These are phyloP conservation scores for Pteronura brasiliensis DNA, from an alignment of 2,113 vertebrate species.

Conservation along the genomic window DNA sequence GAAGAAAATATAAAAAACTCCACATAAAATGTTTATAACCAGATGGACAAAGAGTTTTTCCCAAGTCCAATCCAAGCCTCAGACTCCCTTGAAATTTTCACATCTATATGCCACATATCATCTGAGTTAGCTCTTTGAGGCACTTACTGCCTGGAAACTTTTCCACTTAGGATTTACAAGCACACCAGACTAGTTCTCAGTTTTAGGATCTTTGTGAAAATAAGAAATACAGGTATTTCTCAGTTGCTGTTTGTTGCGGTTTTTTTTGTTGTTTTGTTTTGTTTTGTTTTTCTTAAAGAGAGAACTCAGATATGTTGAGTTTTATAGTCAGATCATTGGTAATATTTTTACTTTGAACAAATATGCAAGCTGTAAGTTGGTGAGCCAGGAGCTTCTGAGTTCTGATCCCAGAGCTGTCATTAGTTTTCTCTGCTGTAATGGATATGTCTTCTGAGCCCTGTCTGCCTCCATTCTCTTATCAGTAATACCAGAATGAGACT, in stretches of 20 bases:
- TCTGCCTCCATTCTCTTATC: constrained; percentile 32
- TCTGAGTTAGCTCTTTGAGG: constrained; percentile 7
- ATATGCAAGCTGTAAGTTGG: neutral
- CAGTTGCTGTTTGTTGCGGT: neutral
- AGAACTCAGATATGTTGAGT: neutral
- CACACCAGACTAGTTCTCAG: neutral
- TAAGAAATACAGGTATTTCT: neutral
- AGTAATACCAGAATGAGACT: neutral
- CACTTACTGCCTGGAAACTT: constrained; percentile 27
- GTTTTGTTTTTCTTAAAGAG: neutral
- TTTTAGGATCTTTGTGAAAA: neutral
- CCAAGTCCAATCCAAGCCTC: neutral
- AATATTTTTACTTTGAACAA: constrained; percentile 3
- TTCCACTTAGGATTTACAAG: neutral
- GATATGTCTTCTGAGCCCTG: neutral
- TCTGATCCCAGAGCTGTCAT: constrained; percentile 1
- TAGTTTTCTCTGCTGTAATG: neutral
- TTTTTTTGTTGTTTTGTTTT: neutral
- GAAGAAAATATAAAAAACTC: constrained; percentile 16
- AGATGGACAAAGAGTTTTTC: neutral
- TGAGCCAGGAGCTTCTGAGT: neutral
- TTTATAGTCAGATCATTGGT: neutral
- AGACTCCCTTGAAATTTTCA: neutral
- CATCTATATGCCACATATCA: neutral
- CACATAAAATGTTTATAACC: neutral